Evolutionary conservation across 1,140 invertebrate species (phyloP).

Genomic region (Drosophila pectinifera): DNA sequence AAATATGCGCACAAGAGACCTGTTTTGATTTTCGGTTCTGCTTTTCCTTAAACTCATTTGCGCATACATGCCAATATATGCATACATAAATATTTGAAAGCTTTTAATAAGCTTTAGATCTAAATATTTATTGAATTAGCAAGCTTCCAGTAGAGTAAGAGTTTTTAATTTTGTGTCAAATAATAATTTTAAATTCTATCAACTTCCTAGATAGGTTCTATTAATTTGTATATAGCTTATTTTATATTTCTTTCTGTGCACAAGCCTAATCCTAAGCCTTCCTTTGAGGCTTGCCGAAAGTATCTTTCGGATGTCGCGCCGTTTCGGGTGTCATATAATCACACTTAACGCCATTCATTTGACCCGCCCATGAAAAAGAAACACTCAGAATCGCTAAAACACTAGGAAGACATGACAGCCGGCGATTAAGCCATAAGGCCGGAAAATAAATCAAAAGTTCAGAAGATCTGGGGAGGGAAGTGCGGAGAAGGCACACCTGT

Average conservation of each 20-base stretch:
- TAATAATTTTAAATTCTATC: neutral
- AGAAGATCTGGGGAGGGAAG: conserved; percentile 37
- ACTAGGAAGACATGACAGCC: conserved; percentile 65
- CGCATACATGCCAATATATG: neutral
- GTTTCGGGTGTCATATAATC: conserved; percentile 45
- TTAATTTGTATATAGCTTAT: too few relatives aligned
- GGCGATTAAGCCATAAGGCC: conserved; percentile 65
- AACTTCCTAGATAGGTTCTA: neutral
- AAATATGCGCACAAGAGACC: neutral
- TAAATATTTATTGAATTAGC: neutral
- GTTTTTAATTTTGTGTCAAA: neutral
- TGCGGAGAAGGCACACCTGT: conserved; percentile 58
- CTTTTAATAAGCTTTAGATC: neutral
- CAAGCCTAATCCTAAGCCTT: conserved; percentile 6
- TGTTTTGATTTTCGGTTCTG: neutral
- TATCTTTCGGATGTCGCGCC: conserved; percentile 37
- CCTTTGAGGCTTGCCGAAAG: conserved; percentile 29
- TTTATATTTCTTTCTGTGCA: neutral
- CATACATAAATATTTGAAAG: conserved; percentile 7
- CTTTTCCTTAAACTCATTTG: neutral
- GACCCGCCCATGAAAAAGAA: conserved; percentile 24
- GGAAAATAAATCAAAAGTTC: conserved; percentile 57
- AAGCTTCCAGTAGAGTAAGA: neutral
- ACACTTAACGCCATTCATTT: conserved; percentile 35
- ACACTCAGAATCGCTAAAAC: conserved; percentile 20